phyloP scores from a whole-genome alignment of 2,113 vertebrate genomes.

The Phalacrocorax pelagicus region DNA sequence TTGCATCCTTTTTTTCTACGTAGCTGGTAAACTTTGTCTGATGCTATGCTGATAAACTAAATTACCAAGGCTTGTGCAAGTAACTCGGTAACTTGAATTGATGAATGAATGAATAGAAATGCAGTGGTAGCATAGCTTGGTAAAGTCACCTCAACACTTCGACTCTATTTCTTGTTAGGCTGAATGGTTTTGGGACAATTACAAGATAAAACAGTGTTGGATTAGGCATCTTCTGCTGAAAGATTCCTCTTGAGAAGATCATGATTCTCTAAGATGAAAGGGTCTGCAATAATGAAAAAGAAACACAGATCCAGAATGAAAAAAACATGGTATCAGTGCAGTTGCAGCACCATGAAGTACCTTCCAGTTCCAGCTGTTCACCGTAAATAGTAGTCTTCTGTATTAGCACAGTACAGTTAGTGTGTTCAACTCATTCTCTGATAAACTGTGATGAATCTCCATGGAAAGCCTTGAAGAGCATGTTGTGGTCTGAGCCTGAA shows the following conservation, averaged over 20 bases:
- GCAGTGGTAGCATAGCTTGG: background rate
- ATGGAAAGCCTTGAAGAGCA: background rate
- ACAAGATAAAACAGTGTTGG: background rate
- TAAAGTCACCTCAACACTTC: background rate
- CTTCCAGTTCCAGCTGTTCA: background rate
- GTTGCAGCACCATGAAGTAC: background rate
- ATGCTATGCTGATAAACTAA: background rate
- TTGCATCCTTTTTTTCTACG: background rate
- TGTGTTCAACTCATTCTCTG: background rate
- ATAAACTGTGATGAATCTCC: background rate
- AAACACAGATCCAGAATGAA: background rate
- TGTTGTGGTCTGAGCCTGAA: background rate
- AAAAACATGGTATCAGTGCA: background rate
- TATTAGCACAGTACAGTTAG: background rate
- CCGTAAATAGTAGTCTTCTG: background rate
- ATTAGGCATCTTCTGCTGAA: background rate
- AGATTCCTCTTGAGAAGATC: background rate
- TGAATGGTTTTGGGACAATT: background rate
- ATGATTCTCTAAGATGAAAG: background rate
- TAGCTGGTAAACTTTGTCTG: background rate
- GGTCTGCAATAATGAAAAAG: background rate
- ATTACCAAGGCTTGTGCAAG: background rate
- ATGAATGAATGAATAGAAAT: background rate
- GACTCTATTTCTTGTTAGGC: background rate
- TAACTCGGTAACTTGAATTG: background rate